Conservation (phyloP, 1,140 invertebrate species). For the Drosophila paulistorum region DNA sequence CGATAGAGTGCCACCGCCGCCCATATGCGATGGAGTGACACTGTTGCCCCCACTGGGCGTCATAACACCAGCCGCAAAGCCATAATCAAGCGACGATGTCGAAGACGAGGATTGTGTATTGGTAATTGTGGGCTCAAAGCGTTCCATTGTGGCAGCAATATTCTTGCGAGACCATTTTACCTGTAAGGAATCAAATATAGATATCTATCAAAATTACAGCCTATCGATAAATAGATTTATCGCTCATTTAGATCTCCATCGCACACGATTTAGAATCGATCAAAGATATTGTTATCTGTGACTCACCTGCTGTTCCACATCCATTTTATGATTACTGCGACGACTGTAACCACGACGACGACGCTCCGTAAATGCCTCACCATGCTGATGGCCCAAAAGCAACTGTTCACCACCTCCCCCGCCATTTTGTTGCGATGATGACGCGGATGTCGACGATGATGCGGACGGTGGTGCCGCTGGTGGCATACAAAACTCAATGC, state of each 20-base stretch:
- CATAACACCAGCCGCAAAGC: conserved; percentile 76
- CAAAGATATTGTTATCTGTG: no score
- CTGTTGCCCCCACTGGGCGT: conserved; percentile 63
- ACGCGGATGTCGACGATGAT: conserved; percentile 54
- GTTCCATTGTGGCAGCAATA: conserved; percentile 86
- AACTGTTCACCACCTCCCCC: conserved; percentile 55
- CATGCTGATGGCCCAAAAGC: conserved; percentile 61
- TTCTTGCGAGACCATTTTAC: conserved; percentile 84
- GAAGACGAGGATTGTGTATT: conserved; percentile 70
- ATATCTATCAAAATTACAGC: no score
- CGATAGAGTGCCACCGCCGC: conserved; percentile 41
- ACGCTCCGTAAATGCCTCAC: conserved; percentile 74
- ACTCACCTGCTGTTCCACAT: conserved; percentile 76
- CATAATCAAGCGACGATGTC: conserved; percentile 75
- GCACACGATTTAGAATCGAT: no score
- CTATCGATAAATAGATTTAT: no score
- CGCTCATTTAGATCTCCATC: no score
- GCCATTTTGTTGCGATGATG: conserved; percentile 60
- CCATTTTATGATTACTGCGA: conserved; percentile 79
- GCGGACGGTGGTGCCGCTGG: conserved; percentile 46
- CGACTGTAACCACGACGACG: conserved; percentile 72
- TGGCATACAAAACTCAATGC: conserved; percentile 80
- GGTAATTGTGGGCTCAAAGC: conserved; percentile 84
- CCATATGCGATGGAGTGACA: conserved; percentile 64
- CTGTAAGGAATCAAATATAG: conserved; percentile 31